A percentile compares a stretch with the other conserved stretches of the same genome.
Evolutionary conservation across 2,888 invertebrate genomes (phyloP).

Genomic region (Brenthis daphne): DNA sequence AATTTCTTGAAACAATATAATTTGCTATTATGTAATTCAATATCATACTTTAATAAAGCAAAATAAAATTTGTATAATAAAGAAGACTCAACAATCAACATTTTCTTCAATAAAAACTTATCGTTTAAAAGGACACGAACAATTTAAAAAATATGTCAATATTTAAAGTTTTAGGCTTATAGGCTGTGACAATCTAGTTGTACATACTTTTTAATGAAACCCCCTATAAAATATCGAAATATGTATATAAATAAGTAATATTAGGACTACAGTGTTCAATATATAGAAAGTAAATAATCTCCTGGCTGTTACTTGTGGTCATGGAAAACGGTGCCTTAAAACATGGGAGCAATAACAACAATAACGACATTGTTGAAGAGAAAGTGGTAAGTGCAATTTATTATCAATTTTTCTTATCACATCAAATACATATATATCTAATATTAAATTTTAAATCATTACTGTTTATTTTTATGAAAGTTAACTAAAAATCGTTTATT

Average conservation of each 20-base stretch:
- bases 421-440: not conserved
- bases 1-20: not conserved
- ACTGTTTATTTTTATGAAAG: too few species aligned
- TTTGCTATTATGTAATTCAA: not conserved
- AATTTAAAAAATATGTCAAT: too few species aligned
- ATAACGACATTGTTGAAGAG: conserved; percentile 76
- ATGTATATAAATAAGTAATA: conserved; percentile 42
- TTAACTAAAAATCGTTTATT: too few species aligned
- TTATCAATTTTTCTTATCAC: not conserved
- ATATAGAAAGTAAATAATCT: conserved; percentile 47
- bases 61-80: too few species aligned
- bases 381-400: conserved; percentile 70
- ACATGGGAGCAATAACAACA: conserved; percentile 83
- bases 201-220: conserved; percentile 26
- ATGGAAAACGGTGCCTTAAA: conserved; percentile 84
- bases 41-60: too few species aligned
- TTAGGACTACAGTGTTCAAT: conserved; percentile 43
- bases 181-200: conserved; percentile 39
- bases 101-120: too few species aligned
- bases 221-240: conserved; percentile 34
- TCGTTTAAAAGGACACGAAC: too few species aligned
- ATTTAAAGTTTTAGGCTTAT: conserved; percentile 22
- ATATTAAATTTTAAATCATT: not conserved
- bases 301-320: conserved; percentile 75
- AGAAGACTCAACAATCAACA: too few species aligned